Conservation (phyloP, 2,888 invertebrate species). For the Eulithis testata region DNA sequence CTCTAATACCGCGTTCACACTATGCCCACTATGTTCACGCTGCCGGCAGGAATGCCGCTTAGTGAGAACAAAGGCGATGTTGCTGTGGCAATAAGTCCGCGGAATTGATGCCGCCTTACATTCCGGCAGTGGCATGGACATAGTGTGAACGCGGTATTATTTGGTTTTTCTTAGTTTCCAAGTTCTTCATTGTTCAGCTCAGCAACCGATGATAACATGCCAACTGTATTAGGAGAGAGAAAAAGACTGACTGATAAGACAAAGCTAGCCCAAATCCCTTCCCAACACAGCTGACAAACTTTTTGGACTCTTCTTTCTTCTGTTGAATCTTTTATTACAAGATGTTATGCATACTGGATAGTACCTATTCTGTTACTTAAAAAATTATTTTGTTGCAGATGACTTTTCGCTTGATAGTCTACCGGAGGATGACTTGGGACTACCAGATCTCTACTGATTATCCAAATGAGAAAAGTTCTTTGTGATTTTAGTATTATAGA, state of each 20-base stretch:
- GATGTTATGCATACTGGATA: slow-evolving; percentile 7
- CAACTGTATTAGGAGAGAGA: slow-evolving; percentile 34
- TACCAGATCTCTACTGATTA: slow-evolving; percentile 64
- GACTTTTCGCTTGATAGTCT: slow-evolving; percentile 68
- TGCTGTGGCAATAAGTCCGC: too few relatives aligned
- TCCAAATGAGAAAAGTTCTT: not conserved
- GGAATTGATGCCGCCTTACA: too few relatives aligned
- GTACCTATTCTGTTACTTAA: slow-evolving; percentile 14
- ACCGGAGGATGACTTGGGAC: slow-evolving; percentile 62
- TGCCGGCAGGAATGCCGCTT: too few relatives aligned
- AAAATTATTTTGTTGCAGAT: slow-evolving; percentile 58
- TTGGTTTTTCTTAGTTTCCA: too few relatives aligned
- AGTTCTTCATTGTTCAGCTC: not conserved
- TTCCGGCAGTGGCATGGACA: too few relatives aligned
- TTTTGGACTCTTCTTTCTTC: slow-evolving; percentile 11
- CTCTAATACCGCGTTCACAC: too few relatives aligned
- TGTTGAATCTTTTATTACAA: not conserved
- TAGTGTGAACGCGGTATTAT: too few relatives aligned
- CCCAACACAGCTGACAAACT: slow-evolving; percentile 25
- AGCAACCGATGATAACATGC: slow-evolving; percentile 14
- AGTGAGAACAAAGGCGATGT: too few relatives aligned
- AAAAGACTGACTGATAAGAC: slow-evolving; percentile 31
- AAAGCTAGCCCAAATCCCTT: slow-evolving; percentile 25
- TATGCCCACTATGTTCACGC: too few relatives aligned
- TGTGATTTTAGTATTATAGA: too few relatives aligned